These are phyloP conservation scores for Vimba vimba DNA, from an alignment of 2,113 vertebrate genomes.

Conservation along the genomic window DNA sequence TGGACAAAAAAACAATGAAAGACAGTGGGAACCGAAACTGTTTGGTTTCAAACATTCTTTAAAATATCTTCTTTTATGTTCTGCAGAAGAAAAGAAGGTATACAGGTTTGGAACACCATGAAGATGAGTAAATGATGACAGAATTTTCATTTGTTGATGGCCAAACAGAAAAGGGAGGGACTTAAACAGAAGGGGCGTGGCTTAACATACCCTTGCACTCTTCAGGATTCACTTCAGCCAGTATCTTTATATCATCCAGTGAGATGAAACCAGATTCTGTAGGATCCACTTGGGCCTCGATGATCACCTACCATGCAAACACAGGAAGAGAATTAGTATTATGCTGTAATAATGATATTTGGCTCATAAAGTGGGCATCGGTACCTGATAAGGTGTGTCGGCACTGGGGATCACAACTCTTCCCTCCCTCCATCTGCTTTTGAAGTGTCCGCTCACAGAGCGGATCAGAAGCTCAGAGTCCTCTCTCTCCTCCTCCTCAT, in stretches of 20 bases:
- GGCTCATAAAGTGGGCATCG: background rate
- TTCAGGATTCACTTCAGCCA: slow-evolving; percentile 77
- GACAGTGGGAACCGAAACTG: background rate
- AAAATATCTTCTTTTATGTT: background rate
- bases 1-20: background rate
- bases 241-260: slow-evolving; percentile 89
- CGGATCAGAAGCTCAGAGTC: slow-evolving; percentile 75
- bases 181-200: background rate
- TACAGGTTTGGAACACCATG: background rate
- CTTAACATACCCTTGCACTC: slow-evolving; percentile 84
- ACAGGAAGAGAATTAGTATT: slow-evolving; percentile 13
- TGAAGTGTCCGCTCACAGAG: slow-evolving; percentile 80
- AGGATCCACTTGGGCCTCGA: slow-evolving; percentile 88
- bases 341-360: background rate
- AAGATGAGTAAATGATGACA: background rate
- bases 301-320: slow-evolving; percentile 83
- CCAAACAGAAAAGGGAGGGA: background rate
- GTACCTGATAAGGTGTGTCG: slow-evolving; percentile 84
- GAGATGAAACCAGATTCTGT: slow-evolving; percentile 86
- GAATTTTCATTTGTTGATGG: background rate
- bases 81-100: background rate
- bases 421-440: slow-evolving; percentile 87
- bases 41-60: background rate
- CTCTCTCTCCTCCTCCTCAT: background rate
- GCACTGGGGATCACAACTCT: slow-evolving; percentile 85